phyloP scores from a whole-genome alignment of 2,113 vertebrate genomes.

The Amphilophus citrinellus region DNA sequence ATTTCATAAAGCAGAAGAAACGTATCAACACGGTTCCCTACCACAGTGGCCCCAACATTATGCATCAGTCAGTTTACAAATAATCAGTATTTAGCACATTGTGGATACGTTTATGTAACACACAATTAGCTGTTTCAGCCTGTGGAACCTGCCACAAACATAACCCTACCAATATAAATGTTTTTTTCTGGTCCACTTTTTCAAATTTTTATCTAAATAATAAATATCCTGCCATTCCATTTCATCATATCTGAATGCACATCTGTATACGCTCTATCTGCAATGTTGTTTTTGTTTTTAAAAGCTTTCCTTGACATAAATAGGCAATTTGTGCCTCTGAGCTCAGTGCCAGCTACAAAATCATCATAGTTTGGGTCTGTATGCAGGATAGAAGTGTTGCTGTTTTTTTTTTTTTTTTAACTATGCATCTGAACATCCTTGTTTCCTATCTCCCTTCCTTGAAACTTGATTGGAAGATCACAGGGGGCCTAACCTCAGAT shows the following conservation, averaged over 20 bases:
- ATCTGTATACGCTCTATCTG: constrained; percentile 27
- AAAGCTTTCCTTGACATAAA: constrained; percentile 57
- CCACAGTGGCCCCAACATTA: background rate
- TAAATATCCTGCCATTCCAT: constrained; percentile 27
- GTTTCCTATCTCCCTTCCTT: constrained; percentile 16
- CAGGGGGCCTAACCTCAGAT: constrained; percentile 39
- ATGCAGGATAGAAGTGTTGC: constrained; percentile 3
- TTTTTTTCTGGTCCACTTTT: background rate
- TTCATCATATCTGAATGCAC: constrained; percentile 34
- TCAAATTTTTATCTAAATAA: constrained; percentile 36
- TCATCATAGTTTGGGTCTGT: constrained; percentile 4
- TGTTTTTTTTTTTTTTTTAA: constrained; percentile 3
- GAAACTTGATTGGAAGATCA: constrained; percentile 46
- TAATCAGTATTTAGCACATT: background rate
- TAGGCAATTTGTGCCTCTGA: constrained; percentile 38
- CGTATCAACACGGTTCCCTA: background rate
- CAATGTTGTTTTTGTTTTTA: constrained; percentile 48
- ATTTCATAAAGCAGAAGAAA: background rate
- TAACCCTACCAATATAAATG: background rate
- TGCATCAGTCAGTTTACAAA: background rate
- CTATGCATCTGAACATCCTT: constrained; percentile 29
- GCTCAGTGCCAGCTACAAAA: constrained; percentile 33
- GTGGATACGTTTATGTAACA: background rate
- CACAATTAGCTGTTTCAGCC: background rate
- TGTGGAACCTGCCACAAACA: background rate